Percentiles rank a stretch among this genome's conserved stretches.
These are phyloP conservation scores for Odontamblyopus lacepedii DNA, from an alignment of 2,797 vertebrate genomes.

Conservation along the genomic window DNA sequence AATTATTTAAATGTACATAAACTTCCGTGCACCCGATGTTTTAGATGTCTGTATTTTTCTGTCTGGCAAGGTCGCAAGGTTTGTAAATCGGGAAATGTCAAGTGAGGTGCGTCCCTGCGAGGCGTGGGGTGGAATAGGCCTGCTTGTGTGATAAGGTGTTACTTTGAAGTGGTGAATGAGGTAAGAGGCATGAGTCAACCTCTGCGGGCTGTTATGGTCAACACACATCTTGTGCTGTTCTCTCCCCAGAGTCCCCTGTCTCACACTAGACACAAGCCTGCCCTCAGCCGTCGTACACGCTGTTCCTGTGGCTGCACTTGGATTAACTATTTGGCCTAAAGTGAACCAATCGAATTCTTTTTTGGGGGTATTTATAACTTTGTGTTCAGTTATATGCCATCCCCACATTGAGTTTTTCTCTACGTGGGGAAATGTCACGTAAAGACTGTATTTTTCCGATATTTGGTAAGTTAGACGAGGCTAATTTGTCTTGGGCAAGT, in stretches of 20 bases:
- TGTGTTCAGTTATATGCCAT: no score
- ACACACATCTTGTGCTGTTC: conserved; percentile 28
- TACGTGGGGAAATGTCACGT: no score
- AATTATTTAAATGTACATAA: conserved; percentile 28
- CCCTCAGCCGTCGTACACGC: conserved; percentile 1
- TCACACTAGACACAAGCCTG: conserved; percentile 8
- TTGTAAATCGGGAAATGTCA: conserved; percentile 58
- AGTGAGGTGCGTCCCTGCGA: conserved; percentile 45
- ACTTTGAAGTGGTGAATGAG: conserved; percentile 74
- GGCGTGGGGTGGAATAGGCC: conserved; percentile 51
- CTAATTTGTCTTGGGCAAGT: no score
- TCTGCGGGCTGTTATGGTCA: conserved; percentile 48
- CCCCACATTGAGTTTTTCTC: no score
- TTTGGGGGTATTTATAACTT: no score
- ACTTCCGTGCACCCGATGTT: not conserved
- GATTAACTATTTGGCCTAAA: not conserved
- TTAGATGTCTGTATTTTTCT: conserved; percentile 5
- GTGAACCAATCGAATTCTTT: not conserved
- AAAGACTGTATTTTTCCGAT: no score
- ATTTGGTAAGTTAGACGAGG: no score
- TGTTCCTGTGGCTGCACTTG: conserved; percentile 4
- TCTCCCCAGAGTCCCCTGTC: conserved; percentile 19
- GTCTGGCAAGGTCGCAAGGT: conserved; percentile 29
- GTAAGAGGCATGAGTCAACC: conserved; percentile 61
- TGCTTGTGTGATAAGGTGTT: conserved; percentile 49